A percentile compares a stretch with the other conserved stretches of the same genome.
Conservation (phyloP, 2,888 invertebrate genomes). For the Ectemnius lituratus region DNA sequence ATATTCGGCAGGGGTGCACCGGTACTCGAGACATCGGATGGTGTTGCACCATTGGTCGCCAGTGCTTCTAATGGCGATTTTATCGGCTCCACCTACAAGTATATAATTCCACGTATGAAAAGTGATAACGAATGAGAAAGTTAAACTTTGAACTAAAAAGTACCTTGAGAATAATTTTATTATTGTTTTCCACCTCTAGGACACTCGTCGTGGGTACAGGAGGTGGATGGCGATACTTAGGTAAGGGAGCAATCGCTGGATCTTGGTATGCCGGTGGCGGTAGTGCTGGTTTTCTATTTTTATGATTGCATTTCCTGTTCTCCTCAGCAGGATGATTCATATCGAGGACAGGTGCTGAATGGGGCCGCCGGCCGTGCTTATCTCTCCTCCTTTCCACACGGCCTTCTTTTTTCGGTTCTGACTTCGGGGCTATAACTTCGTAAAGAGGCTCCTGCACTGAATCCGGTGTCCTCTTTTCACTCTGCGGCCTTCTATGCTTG, state of each 20-base stretch:
- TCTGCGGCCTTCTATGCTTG: constrained; percentile 43
- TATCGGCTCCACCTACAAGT: constrained; percentile 55
- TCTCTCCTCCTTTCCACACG: constrained; percentile 55
- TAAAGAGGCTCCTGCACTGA: constrained; percentile 63
- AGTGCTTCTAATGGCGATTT: constrained; percentile 59
- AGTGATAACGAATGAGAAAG: not conserved
- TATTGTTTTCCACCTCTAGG: constrained; percentile 70
- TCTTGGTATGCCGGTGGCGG: constrained; percentile 66
- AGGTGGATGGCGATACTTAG: constrained; percentile 57
- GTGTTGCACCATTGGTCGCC: constrained; percentile 58
- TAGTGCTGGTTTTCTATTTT: constrained; percentile 61
- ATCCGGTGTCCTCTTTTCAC: constrained; percentile 52
- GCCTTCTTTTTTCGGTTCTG: constrained; percentile 55
- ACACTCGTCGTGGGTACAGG: constrained; percentile 57
- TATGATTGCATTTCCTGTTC: constrained; percentile 58
- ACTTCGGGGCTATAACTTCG: constrained; percentile 63
- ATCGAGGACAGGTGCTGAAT: constrained; percentile 71
- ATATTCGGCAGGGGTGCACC: constrained; percentile 56
- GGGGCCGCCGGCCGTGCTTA: constrained; percentile 66
- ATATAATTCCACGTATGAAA: not conserved
- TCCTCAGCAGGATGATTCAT: constrained; percentile 59
- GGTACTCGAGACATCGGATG: constrained; percentile 41
- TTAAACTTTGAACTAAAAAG: not conserved
- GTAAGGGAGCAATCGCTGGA: constrained; percentile 54
- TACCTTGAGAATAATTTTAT: constrained; percentile 66